Conservation (phyloP, 30 jellyfish, hydroid and myxozoan genomes). For the Aurelia aurita region DNA sequence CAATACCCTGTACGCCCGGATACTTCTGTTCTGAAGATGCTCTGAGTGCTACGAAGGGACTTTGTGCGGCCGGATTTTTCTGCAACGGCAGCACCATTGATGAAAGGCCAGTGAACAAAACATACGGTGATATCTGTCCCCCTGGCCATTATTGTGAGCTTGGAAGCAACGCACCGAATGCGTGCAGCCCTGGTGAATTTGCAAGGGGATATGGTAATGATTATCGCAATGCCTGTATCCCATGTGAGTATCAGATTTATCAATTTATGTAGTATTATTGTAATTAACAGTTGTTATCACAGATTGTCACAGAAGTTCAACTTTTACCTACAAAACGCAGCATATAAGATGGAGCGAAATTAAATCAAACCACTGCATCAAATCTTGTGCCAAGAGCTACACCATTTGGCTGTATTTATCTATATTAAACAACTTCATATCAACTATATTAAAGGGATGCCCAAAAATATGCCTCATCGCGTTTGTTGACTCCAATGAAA, state of each 20-base stretch:
- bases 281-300: too few species aligned
- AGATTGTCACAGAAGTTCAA: too few species aligned
- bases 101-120: constrained; percentile 86
- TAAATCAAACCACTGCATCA: too few species aligned
- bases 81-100: constrained; percentile 95
- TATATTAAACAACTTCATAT: too few species aligned
- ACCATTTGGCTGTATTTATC: too few species aligned
- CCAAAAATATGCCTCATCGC: too few species aligned
- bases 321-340: too few species aligned
- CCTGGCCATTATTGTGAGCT: constrained; percentile 94
- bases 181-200: constrained; percentile 93
- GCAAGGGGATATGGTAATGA: constrained; percentile 97
- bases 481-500: too few species aligned
- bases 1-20: constrained; percentile 90
- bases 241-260: constrained; percentile 66
- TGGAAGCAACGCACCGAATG: constrained; percentile 90
- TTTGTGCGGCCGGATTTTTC: constrained; percentile 87
- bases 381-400: too few species aligned
- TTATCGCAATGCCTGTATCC: constrained; percentile 86
- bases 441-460: too few species aligned
- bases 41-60: constrained; percentile 74
- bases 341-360: too few species aligned
- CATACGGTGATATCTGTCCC: constrained; percentile 97
- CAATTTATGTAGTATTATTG: not conserved
- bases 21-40: constrained; percentile 79